Conservation (phyloP, 2,113 vertebrate species). For the Tachycineta bicolor region DNA sequence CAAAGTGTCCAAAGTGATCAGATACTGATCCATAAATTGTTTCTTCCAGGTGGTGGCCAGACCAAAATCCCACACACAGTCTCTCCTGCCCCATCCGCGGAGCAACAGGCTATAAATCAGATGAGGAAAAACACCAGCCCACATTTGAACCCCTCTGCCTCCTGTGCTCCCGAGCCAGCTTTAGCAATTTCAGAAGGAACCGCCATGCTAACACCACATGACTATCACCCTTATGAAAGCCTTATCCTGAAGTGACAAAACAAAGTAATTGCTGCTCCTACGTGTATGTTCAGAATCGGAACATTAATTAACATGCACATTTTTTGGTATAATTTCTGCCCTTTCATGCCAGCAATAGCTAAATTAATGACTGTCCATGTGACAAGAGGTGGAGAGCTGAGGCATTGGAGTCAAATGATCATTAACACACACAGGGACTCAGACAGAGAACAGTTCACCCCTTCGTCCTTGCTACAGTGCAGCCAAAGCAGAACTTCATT, state of each 20-base stretch:
- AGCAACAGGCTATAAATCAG: accelerated
- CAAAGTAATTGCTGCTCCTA: not conserved
- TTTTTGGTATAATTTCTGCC: not conserved
- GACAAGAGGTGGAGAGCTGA: not conserved
- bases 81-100: accelerated
- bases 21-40: not conserved
- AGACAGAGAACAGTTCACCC: not conserved
- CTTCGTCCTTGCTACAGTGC: not conserved
- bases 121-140: not conserved
- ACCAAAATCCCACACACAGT: not conserved
- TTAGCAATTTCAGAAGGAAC: not conserved
- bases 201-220: not conserved
- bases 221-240: not conserved
- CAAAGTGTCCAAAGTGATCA: not conserved
- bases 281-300: not conserved
- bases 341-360: not conserved
- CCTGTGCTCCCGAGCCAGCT: not conserved
- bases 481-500: not conserved
- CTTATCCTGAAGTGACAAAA: not conserved
- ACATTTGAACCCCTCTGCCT: not conserved
- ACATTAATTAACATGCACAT: not conserved
- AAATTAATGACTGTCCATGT: not conserved
- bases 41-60: not conserved
- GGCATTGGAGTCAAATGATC: not conserved
- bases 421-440: accelerated